Base-by-base conservation (phyloP, 2,888 invertebrate genomes). In the Hermaeophaga mercurialis region DNA sequence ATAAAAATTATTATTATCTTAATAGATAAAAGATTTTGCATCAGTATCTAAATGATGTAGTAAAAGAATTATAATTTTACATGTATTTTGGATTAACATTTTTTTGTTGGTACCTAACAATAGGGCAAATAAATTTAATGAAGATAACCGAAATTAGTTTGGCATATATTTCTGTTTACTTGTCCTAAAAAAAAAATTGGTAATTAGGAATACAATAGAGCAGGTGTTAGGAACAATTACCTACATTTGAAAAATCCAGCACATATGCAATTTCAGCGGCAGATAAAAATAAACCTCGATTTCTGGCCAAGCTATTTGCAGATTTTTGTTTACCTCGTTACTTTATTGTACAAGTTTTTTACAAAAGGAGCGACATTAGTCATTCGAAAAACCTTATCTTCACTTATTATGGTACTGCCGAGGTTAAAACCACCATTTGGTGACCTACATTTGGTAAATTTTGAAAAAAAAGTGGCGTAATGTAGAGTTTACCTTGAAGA, bases 401-500 rank as follows among this genome's bases (percentile, higher is more conserved):
- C 43, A 52, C 54, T 36, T 55, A n/a, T 49, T 64, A 65, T 63
- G 65, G 65, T 33, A 56, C 36, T 44, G 41, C 43, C 62, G 65
- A 67, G 65, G 65, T 63, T 65, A 62, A 58, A 50, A 47, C 50
- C 49, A 59, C 22, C 56, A 58, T 62, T 54, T 53, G 50, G 26
- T 64, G 63, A 63, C 66, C 66, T 55, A 66, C 61, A 59, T 66
- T 52, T 45, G 17, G 44, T 33, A 2, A 28, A 33, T 34, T 53
- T 61, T 22, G 31, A 28, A 43, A 53, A 56, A 61, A 49, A 43
- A 17, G 7, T 24, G 18, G 17, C 38, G 19, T 11, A 41, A 12
- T 8, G 26, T 17, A n/a, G 14, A 22, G 58, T 85, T 83, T 81
- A 96, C 97, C 91, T 96, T 96, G 81, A 91, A 96, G 61, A 97